Conservation (phyloP, 2,797 vertebrate genomes). For the Propithecus deckenii region DNA sequence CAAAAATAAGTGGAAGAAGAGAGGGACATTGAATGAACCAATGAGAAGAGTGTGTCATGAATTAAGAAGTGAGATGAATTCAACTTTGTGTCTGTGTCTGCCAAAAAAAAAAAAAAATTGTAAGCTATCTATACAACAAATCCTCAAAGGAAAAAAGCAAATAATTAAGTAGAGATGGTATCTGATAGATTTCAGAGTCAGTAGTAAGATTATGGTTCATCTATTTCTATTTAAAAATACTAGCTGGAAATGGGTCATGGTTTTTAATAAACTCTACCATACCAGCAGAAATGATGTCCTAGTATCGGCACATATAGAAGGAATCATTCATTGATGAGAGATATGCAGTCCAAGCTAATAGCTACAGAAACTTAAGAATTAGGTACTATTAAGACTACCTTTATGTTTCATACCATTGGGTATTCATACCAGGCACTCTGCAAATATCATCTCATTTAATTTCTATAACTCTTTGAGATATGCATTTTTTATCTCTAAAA, state of each 20-base stretch:
- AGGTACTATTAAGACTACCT: neutral
- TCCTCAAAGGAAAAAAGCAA: neutral
- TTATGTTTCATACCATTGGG: neutral
- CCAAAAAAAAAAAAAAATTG: neutral
- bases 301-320: neutral
- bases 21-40: neutral
- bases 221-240: neutral
- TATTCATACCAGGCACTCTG: neutral
- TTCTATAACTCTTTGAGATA: neutral
- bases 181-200: neutral
- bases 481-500: neutral
- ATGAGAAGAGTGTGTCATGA: neutral
- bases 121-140: neutral
- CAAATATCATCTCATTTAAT: slow-evolving; percentile 39
- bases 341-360: neutral
- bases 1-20: slow-evolving; percentile 33
- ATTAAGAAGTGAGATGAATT: neutral
- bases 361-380: neutral
- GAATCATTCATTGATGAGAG: neutral
- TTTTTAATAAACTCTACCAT: slow-evolving; percentile 11
- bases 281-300: neutral
- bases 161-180: neutral
- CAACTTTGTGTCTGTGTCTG: neutral
- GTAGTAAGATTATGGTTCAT: neutral
- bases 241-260: neutral